These are phyloP conservation scores for Erythrocercus mccallii DNA, from an alignment of 2,113 vertebrate genomes.

Conservation along the genomic window DNA sequence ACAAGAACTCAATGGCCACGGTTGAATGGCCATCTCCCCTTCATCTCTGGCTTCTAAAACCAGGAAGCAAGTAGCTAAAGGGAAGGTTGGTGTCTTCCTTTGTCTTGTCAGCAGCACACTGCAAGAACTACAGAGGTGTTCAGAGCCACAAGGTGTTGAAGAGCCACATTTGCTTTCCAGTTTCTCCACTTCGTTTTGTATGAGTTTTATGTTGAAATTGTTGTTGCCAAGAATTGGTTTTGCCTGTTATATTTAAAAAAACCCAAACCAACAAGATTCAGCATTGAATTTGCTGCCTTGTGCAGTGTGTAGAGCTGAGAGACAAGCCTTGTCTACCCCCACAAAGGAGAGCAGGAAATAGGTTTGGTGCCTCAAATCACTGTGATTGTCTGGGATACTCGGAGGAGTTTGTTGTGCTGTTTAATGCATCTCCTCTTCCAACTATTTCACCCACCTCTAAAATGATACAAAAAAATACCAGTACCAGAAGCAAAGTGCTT, in stretches of 20 bases:
- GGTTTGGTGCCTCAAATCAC: neutral
- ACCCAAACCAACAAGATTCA: neutral
- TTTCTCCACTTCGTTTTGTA: neutral
- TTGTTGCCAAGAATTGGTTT: neutral
- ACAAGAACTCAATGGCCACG: neutral
- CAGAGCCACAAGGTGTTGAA: neutral
- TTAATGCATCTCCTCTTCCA: neutral
- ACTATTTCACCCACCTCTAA: neutral
- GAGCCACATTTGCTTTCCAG: neutral
- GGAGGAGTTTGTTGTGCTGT: neutral
- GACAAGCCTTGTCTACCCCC: neutral
- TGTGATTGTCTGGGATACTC: accelerated
- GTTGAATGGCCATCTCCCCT: neutral
- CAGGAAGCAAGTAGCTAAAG: neutral
- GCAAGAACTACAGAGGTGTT: neutral
- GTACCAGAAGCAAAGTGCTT: neutral
- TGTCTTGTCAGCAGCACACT: neutral
- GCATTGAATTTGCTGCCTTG: neutral
- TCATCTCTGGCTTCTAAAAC: neutral
- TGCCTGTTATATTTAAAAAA: neutral
- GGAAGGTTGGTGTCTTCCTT: neutral
- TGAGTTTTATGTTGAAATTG: accelerated
- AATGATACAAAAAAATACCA: neutral
- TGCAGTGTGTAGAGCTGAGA: neutral
- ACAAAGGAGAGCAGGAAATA: accelerated